Percentiles rank a stretch among this genome's conserved stretches.
Conservation (phyloP, 2,888 invertebrate genomes). For the Hedychridium roseum region DNA sequence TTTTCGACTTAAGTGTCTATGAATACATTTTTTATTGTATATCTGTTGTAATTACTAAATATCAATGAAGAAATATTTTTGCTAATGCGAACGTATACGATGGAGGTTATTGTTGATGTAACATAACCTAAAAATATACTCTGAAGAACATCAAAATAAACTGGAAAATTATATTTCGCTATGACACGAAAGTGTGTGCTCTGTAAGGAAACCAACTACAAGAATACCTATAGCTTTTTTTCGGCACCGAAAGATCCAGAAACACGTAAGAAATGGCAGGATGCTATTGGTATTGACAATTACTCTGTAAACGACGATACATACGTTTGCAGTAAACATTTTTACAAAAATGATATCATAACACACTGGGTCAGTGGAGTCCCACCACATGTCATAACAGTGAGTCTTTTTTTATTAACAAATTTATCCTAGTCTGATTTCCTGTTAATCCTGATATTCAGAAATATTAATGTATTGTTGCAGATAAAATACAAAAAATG, state of each 20-base stretch:
- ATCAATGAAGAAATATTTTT: too few species aligned
- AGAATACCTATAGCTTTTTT: constrained; percentile 56
- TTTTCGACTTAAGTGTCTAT: too few species aligned
- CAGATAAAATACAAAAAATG: constrained; percentile 58
- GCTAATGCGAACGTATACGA: too few species aligned
- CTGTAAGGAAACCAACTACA: constrained; percentile 58
- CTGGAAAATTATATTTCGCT: too few species aligned
- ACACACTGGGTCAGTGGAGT: constrained; percentile 60
- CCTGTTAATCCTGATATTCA: not conserved
- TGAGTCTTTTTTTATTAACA: constrained; percentile 30
- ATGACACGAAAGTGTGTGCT: constrained; percentile 59
- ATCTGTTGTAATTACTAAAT: too few species aligned
- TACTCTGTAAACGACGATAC: constrained; percentile 55
- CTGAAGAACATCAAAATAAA: too few species aligned
- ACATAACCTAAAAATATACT: too few species aligned
- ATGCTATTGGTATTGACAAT: constrained; percentile 51
- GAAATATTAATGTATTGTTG: constrained; percentile 1
- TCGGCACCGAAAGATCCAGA: constrained; percentile 58
- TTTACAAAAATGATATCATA: constrained; percentile 53
- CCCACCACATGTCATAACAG: constrained; percentile 57
- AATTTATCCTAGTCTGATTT: not conserved
- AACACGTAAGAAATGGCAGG: constrained; percentile 54
- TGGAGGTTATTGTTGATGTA: too few species aligned
- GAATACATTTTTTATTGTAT: too few species aligned
- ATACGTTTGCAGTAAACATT: constrained; percentile 58